phyloP scores from a whole-genome alignment of 2,888 invertebrate genomes.

The Acrobasis suavella region DNA sequence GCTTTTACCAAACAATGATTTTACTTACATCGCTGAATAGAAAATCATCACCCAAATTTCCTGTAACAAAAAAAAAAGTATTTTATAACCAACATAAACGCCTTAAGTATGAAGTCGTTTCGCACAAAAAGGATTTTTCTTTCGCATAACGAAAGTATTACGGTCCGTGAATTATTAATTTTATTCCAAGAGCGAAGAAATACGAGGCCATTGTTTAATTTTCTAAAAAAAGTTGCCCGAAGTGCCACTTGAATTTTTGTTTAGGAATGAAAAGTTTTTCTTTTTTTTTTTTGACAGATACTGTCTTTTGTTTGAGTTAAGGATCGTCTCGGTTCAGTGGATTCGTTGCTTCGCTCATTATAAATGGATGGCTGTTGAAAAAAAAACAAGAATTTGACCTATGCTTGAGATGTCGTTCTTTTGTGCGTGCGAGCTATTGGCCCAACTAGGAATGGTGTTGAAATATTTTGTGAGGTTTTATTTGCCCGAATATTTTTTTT shows the following conservation, averaged over 20 bases:
- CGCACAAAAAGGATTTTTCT: constrained; percentile 24
- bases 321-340: constrained; percentile 6
- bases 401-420: background rate
- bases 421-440: background rate
- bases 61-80: constrained; percentile 29
- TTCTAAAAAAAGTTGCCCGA: constrained; percentile 16
- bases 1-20: background rate
- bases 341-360: background rate
- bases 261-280: constrained; percentile 11
- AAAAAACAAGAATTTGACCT: background rate
- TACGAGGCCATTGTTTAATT: constrained; percentile 19
- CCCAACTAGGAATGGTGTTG: background rate
- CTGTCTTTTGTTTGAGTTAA: constrained; percentile 11
- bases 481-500: background rate
- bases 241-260: constrained; percentile 16
- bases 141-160: constrained; percentile 26
- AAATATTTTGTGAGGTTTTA: background rate
- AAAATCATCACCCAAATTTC: constrained; percentile 25
- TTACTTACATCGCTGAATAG: constrained; percentile 28
- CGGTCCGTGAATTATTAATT: constrained; percentile 27
- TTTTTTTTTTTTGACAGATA: background rate
- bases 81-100: constrained; percentile 16
- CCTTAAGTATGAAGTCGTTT: constrained; percentile 9
- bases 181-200: constrained; percentile 18
- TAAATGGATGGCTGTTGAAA: background rate